phyloP scores from a whole-genome alignment of 2,113 vertebrate species.

The Sardina pilchardus region DNA sequence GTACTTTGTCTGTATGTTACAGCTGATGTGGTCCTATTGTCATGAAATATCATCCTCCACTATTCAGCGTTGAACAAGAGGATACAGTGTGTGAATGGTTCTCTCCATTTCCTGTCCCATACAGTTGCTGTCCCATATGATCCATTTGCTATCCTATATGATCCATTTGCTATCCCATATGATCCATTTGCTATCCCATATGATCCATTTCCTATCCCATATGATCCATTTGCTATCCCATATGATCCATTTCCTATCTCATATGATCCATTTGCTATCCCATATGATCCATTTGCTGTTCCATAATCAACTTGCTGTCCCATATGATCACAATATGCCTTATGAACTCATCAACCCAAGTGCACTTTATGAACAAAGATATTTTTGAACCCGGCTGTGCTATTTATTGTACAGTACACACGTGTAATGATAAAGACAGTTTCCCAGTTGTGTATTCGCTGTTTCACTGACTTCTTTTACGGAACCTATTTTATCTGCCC shows the following conservation, averaged over 20 bases:
- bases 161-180: too few relatives aligned
- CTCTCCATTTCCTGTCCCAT: background rate
- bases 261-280: too few relatives aligned
- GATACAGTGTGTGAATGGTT: background rate
- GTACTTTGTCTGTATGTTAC: background rate
- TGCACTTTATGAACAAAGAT: background rate
- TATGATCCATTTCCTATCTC: too few relatives aligned
- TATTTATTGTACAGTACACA: background rate
- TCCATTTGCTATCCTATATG: background rate
- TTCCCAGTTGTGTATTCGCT: background rate
- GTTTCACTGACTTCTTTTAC: background rate
- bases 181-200: too few relatives aligned
- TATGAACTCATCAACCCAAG: background rate
- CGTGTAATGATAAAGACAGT: background rate
- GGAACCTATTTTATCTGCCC: background rate
- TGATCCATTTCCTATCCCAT: too few relatives aligned
- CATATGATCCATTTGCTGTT: background rate
- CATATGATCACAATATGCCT: background rate
- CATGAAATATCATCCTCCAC: background rate
- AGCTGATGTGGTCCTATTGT: background rate
- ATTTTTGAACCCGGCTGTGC: background rate
- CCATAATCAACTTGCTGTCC: background rate
- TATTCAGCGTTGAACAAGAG: background rate
- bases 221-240: too few relatives aligned
- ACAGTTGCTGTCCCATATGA: background rate